phyloP scores from a whole-genome alignment of 1,140 invertebrate species.

The Aricia agestis region DNA sequence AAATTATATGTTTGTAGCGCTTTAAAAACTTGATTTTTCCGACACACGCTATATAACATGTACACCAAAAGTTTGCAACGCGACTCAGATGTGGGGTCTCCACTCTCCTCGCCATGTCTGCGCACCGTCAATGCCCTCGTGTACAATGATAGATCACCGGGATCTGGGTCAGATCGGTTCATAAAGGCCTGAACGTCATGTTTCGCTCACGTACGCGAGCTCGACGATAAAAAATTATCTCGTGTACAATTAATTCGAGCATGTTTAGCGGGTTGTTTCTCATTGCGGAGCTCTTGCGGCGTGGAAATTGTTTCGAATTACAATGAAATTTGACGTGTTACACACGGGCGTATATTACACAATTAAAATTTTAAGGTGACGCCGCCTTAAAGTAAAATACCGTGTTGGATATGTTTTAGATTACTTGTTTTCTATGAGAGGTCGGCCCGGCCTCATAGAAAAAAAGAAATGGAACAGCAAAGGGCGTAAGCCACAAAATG shows the following conservation, averaged over 20 bases:
- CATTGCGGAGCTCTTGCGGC: conserved; percentile 6
- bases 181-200: conserved; percentile 16
- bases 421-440: too few species aligned
- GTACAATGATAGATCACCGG: conserved; percentile 24
- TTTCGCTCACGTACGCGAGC: conserved; percentile 18
- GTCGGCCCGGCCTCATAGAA: too few species aligned
- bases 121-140: conserved; percentile 21
- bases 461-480: too few species aligned
- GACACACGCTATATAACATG: too few species aligned
- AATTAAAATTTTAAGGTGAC: too few species aligned
- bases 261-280: neutral
- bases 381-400: too few species aligned
- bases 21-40: too few species aligned
- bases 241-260: conserved; percentile 18
- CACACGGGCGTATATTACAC: too few species aligned
- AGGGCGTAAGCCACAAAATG: too few species aligned
- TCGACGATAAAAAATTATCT: conserved; percentile 9
- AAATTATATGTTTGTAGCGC: too few species aligned
- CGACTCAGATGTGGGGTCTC: neutral
- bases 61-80: neutral
- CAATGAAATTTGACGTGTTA: neutral
- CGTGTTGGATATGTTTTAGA: too few species aligned
- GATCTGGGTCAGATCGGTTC: conserved; percentile 21
- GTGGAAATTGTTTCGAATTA: neutral
- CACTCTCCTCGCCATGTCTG: conserved; percentile 7